A percentile compares a stretch with the other conserved stretches of the same genome.
phyloP scores from a whole-genome alignment of 2,888 invertebrate species.

The Campaea margaritaria region DNA sequence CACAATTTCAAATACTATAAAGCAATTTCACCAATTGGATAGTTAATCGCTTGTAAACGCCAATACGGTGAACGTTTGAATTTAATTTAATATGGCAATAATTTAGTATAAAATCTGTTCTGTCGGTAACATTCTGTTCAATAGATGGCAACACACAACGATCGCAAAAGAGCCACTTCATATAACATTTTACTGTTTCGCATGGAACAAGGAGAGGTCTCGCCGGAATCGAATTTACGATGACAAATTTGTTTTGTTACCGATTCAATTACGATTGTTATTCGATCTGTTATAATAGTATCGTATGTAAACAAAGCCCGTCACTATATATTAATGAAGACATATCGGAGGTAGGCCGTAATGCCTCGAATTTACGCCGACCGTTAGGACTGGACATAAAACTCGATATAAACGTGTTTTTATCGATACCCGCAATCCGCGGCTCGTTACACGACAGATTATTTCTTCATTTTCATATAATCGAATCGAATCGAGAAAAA shows the following conservation, averaged over 20 bases:
- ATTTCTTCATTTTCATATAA: slow-evolving; percentile 75
- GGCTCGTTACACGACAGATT: slow-evolving; percentile 66
- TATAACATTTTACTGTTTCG: slow-evolving; percentile 46
- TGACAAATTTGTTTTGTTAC: slow-evolving; percentile 48
- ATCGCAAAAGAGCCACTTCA: slow-evolving; percentile 28
- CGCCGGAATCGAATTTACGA: slow-evolving; percentile 56
- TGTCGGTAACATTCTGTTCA: not conserved
- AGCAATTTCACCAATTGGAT: slow-evolving; percentile 44
- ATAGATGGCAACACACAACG: slow-evolving; percentile 3
- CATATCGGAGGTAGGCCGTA: slow-evolving; percentile 60
- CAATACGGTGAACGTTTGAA: slow-evolving; percentile 45
- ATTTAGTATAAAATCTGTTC: slow-evolving; percentile 44
- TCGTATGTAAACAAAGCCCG: slow-evolving; percentile 60
- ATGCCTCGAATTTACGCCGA: slow-evolving; percentile 69
- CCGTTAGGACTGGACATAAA: slow-evolving; percentile 69
- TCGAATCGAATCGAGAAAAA: slow-evolving; percentile 42
- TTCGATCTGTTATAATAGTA: slow-evolving; percentile 53
- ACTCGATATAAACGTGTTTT: slow-evolving; percentile 72
- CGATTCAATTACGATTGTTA: slow-evolving; percentile 57
- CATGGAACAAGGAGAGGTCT: slow-evolving; percentile 47
- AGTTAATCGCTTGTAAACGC: slow-evolving; percentile 49
- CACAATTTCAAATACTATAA: slow-evolving; percentile 45
- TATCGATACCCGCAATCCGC: slow-evolving; percentile 70
- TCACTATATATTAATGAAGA: slow-evolving; percentile 72
- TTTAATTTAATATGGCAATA: slow-evolving; percentile 48